phyloP scores from a whole-genome alignment of 1,140 invertebrate species.

The Pachypsylla venusta region DNA sequence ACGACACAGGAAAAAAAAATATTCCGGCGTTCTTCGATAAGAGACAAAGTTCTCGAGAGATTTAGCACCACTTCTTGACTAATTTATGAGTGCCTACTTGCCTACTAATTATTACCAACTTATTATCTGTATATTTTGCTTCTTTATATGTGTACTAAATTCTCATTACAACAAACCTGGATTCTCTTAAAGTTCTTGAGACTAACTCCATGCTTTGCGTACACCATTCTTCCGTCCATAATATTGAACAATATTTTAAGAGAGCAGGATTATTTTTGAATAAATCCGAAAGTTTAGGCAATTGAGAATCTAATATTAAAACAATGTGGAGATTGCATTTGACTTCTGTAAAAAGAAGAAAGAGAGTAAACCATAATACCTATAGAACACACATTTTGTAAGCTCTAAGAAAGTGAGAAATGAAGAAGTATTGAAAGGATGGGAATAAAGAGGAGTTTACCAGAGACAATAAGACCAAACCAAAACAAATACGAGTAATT shows the following conservation, averaged over 20 bases:
- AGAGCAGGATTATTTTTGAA: constrained; percentile 67
- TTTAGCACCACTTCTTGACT: too few relatives aligned
- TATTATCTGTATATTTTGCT: too few relatives aligned
- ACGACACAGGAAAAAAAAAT: too few relatives aligned
- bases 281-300: constrained; percentile 41
- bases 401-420: background rate
- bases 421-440: constrained; percentile 12
- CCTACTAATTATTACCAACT: too few relatives aligned
- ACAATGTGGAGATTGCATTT: constrained; percentile 68
- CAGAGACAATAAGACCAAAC: too few relatives aligned
- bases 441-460: too few relatives aligned
- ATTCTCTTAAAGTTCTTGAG: constrained; percentile 26
- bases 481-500: too few relatives aligned
- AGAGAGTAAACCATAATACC: background rate
- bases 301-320: constrained; percentile 64
- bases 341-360: constrained; percentile 47
- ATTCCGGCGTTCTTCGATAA: too few relatives aligned
- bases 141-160: too few relatives aligned
- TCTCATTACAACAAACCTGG: too few relatives aligned
- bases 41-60: too few relatives aligned
- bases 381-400: background rate
- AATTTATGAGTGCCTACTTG: too few relatives aligned
- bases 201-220: constrained; percentile 39
- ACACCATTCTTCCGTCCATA: constrained; percentile 51
- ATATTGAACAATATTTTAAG: constrained; percentile 53